Evolutionary conservation across 2,113 vertebrate genomes (phyloP).

Genomic region (Scolopax mira): DNA sequence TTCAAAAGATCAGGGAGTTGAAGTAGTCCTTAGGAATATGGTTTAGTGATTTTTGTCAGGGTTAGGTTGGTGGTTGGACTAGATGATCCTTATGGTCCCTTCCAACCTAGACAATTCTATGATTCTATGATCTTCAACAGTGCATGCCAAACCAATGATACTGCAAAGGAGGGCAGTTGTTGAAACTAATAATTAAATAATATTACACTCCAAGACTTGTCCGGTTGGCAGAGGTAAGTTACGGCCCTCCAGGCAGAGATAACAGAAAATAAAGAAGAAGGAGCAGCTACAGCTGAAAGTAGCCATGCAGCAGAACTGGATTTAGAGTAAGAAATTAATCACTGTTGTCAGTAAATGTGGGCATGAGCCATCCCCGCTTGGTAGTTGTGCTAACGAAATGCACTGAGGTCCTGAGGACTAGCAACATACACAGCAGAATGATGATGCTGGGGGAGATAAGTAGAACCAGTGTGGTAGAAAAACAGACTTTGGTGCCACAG

Average conservation of each 20-base stretch:
- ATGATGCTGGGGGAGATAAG: neutral
- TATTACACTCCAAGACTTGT: neutral
- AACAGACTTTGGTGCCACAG: neutral
- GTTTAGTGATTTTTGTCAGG: no score
- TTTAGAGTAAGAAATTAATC: neutral
- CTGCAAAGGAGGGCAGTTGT: neutral
- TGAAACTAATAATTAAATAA: neutral
- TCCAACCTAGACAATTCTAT: no score
- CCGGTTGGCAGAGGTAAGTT: neutral
- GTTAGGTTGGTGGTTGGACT: no score
- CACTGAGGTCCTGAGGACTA: neutral
- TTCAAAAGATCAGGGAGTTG: no score
- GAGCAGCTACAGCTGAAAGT: neutral
- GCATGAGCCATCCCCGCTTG: neutral
- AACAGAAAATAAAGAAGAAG: neutral
- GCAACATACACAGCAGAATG: neutral
- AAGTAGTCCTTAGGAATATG: no score
- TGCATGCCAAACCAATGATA: neutral
- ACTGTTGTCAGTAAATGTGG: neutral
- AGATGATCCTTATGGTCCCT: no score
- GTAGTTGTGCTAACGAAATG: accelerated
- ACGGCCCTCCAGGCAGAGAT: neutral
- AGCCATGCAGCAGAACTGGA: neutral
- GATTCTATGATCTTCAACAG: no score
- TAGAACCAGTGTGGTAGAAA: neutral